phyloP scores from a whole-genome alignment of 2,888 invertebrate species.

The Amphipyra tragopoginis region DNA sequence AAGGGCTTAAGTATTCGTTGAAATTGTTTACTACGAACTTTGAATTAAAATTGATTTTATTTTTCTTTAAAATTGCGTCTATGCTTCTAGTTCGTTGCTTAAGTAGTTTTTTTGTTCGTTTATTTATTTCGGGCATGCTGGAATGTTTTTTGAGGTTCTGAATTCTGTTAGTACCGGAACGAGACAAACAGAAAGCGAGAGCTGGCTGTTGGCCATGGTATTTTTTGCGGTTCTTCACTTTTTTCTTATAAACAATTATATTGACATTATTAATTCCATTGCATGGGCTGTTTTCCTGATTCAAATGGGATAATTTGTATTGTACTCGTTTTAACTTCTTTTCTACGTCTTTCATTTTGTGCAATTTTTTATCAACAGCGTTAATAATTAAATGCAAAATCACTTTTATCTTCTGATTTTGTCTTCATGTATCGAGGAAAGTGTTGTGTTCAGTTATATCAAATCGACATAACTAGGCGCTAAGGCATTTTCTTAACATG shows the following conservation, averaged over 20 bases:
- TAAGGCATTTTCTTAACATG: conserved; percentile 29
- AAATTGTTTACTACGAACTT: conserved; percentile 31
- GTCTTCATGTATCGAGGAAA: conserved; percentile 10
- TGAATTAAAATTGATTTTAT: conserved; percentile 6
- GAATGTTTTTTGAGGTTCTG: conserved; percentile 20
- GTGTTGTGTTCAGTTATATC: conserved; percentile 12
- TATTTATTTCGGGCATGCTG: conserved; percentile 29
- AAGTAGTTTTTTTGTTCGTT: conserved; percentile 16
- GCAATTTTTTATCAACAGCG: background rate
- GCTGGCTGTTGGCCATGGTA: conserved; percentile 20
- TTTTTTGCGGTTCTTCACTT: conserved; percentile 18
- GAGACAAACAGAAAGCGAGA: conserved; percentile 29
- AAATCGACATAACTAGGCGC: conserved; percentile 19
- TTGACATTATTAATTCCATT: conserved; percentile 15
- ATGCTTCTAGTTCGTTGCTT: conserved; percentile 24
- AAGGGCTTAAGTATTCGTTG: conserved; percentile 16
- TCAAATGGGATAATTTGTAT: background rate
- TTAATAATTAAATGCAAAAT: background rate
- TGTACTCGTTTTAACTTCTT: background rate
- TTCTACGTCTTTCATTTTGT: conserved; percentile 23
- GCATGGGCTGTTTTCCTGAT: conserved; percentile 5
- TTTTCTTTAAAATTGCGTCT: conserved; percentile 10
- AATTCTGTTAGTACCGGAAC: background rate
- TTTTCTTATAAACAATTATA: conserved; percentile 36
- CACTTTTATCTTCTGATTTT: conserved; percentile 6